phyloP scores from a whole-genome alignment of 2,797 vertebrate species.

The Bovichtus variegatus region DNA sequence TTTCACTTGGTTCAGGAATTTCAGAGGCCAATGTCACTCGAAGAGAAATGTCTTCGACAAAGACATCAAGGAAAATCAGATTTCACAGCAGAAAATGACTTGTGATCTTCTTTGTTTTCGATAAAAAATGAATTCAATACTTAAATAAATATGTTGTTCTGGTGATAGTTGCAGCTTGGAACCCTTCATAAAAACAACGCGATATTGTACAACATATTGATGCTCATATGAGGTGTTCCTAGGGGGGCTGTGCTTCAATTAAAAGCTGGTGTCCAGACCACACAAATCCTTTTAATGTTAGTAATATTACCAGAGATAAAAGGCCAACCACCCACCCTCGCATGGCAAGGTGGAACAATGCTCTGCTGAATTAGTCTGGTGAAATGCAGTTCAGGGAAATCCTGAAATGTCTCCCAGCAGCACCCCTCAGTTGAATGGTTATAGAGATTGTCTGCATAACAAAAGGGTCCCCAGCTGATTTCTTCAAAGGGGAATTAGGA shows the following conservation, averaged over 20 bases:
- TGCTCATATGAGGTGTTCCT: slow-evolving; percentile 11
- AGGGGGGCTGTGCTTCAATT: slow-evolving; percentile 25
- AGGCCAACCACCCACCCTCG: not conserved
- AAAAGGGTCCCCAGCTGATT: slow-evolving; percentile 18
- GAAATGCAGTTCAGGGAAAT: slow-evolving; percentile 25
- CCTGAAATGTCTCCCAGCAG: slow-evolving; percentile 16
- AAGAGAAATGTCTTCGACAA: not conserved
- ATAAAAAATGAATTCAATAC: not conserved
- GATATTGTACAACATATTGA: not conserved
- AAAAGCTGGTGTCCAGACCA: slow-evolving; percentile 17
- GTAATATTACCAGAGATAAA: slow-evolving; percentile 37
- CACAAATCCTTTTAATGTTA: slow-evolving; percentile 52
- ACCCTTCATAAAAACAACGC: slow-evolving; percentile 7
- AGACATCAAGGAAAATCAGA: not conserved
- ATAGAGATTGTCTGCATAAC: not conserved
- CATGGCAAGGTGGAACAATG: slow-evolving; percentile 26
- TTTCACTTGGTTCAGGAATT: not conserved
- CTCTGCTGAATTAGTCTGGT: slow-evolving; percentile 40
- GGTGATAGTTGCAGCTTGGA: not conserved
- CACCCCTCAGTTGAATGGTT: slow-evolving; percentile 16
- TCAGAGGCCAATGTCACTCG: not conserved
- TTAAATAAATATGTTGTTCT: not conserved
- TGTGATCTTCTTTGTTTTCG: not conserved
- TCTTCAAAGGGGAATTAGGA: not conserved
- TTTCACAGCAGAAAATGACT: not conserved